Evolutionary conservation across 2,113 vertebrate species (phyloP).

Genomic region (Sitta europaea): DNA sequence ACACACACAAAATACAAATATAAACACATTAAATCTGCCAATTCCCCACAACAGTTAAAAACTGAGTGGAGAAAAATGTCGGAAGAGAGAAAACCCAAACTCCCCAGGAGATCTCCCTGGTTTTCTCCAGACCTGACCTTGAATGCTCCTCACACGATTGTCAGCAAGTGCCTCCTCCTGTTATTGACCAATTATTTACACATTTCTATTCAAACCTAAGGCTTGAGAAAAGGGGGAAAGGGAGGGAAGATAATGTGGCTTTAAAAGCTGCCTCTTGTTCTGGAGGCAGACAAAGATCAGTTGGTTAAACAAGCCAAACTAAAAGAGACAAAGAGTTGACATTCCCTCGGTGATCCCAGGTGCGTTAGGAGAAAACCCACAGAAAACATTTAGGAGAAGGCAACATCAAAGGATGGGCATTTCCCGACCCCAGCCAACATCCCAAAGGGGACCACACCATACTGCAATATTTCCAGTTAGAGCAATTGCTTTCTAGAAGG

Average conservation of each 20-base stretch:
- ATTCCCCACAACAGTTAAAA: not conserved
- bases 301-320: not conserved
- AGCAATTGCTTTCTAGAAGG: not conserved
- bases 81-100: not conserved
- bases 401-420: not conserved
- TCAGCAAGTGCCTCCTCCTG: not conserved
- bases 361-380: not conserved
- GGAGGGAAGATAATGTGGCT: not conserved
- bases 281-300: not conserved
- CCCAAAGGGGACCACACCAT: not conserved
- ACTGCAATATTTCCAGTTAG: not conserved
- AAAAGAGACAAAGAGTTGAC: not conserved
- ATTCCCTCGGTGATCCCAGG: not conserved
- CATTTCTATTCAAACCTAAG: not conserved
- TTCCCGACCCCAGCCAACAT: not conserved
- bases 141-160: not conserved
- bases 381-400: not conserved
- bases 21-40: not conserved
- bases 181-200: not conserved
- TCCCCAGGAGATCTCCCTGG: not conserved
- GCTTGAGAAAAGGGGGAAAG: not conserved
- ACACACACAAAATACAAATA: not conserved
- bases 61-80: not conserved
- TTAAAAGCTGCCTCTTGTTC: not conserved
- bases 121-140: not conserved